Evolutionary conservation across 2,113 vertebrate genomes (phyloP), one percentile per base, ranked within the genome.

Genomic region (Rissa tridactyla): DNA sequence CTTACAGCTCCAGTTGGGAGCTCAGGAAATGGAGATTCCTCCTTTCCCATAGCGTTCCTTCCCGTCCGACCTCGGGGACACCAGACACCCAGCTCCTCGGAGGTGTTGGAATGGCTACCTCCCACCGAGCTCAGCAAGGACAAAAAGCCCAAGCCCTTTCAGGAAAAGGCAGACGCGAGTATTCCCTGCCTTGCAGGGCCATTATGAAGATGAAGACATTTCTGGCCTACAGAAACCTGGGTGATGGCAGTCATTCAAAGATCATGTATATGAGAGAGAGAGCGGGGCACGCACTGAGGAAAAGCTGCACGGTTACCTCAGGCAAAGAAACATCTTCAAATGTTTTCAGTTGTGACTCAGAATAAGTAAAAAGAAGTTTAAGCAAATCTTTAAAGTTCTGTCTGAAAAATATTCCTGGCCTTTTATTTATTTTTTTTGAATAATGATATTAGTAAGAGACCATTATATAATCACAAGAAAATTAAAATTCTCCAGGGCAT

Each of bases 391-490:
- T 93, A n/a, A 66, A 77, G 51, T 69, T 94, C 71, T 82, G 32
- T 54, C 84, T 95, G 81, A 95, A 94, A 90, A 90, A 88, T 75
- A 90, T 58, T 81, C 54, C 32, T 82, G n/a, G 36, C 27, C 23
- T 92, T 81, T 69, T 80, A 17, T 83, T 93, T 88, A 3, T 73
- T 88, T 86, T 87, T 49, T 94, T 82, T 68, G 0, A 97, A 97
- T 95, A 97, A 97, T 97, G 78, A 91, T 97, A 96, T 97, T 97
- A 97, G 88, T 97, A 96, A 92, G 96, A 95, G 85, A 95, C 90
- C 93, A 96, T 98, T 97, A 98, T 98, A 97, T 90, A 98, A 98
- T 98, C 98, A 97, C 90, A 87, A 96, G 97, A 97, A 98, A 98
- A 98, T 98, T 91, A 94, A 94, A 97, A 95, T 86, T 98, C 97